These are phyloP conservation scores for Yponomeuta sedellus DNA, from an alignment of 2,888 invertebrate genomes.

Conservation along the genomic window DNA sequence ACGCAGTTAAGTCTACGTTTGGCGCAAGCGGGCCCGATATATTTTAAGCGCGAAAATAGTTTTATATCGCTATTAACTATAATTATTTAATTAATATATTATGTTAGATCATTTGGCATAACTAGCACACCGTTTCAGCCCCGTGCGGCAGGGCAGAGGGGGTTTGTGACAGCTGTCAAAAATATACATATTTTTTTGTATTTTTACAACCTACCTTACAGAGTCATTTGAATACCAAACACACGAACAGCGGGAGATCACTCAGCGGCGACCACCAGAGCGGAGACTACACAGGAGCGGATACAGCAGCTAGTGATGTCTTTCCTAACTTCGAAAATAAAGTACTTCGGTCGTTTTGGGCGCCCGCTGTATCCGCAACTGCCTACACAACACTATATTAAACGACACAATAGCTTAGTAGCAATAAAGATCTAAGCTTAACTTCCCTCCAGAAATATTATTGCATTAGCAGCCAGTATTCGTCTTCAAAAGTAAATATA, in stretches of 20 bases:
- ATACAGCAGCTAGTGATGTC: neutral
- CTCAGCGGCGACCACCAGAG: neutral
- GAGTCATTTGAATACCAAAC: neutral
- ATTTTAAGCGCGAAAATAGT: neutral
- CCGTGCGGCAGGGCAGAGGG: slow-evolving; percentile 17
- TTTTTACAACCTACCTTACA: neutral
- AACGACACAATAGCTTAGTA: too few species aligned
- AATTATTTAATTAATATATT: slow-evolving; percentile 28
- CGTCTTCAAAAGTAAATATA: too few species aligned
- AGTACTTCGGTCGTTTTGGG: too few species aligned
- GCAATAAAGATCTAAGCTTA: too few species aligned
- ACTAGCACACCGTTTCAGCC: slow-evolving; percentile 53
- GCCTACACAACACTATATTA: too few species aligned
- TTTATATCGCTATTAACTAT: neutral
- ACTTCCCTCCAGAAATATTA: too few species aligned
- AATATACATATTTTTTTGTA: neutral
- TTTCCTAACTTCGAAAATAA: too few species aligned
- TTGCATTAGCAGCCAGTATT: too few species aligned
- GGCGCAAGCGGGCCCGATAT: neutral
- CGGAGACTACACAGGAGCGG: neutral
- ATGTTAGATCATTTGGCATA: slow-evolving; percentile 53
- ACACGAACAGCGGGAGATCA: neutral
- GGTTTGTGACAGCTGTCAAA: slow-evolving; percentile 26
- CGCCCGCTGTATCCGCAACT: too few species aligned
- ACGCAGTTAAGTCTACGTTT: neutral